Evolutionary conservation across 2,797 vertebrate genomes (phyloP).

Genomic region (Etheostoma nigrum): DNA sequence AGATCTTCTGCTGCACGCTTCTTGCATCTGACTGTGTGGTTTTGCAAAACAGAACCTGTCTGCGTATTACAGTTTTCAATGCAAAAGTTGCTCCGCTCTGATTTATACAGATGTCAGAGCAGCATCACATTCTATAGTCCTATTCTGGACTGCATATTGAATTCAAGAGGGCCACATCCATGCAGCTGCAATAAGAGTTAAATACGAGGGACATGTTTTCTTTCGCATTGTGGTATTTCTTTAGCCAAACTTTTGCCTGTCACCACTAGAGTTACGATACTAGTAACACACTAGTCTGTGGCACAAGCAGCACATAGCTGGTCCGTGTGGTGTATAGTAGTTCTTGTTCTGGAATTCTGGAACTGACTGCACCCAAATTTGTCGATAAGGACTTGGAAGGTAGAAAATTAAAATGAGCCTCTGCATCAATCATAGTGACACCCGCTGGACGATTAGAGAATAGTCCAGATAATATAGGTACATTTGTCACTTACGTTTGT

Average conservation of each 20-base stretch:
- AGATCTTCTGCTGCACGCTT: neutral
- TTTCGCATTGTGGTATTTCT: neutral
- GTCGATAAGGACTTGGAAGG: neutral
- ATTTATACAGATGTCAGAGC: conserved; percentile 1
- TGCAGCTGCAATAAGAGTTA: neutral
- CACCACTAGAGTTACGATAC: neutral
- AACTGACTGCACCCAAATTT: neutral
- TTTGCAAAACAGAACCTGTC: too few species aligned
- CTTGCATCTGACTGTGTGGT: neutral
- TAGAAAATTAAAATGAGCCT: neutral
- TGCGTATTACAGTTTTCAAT: neutral
- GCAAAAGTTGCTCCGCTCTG: neutral
- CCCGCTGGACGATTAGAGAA: conserved; percentile 51
- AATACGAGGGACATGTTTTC: neutral
- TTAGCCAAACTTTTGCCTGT: neutral
- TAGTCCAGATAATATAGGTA: neutral
- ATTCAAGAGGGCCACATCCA: neutral
- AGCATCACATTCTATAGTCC: neutral
- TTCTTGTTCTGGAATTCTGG: neutral
- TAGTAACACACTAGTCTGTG: neutral
- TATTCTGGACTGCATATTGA: neutral
- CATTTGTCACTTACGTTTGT: neutral
- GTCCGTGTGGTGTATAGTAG: neutral
- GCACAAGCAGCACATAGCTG: neutral
- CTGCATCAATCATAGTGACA: conserved; percentile 43